Percentiles rank a stretch among this genome's conserved stretches.
Conservation (phyloP, 2,888 invertebrate genomes). For the Germaria angustata region DNA sequence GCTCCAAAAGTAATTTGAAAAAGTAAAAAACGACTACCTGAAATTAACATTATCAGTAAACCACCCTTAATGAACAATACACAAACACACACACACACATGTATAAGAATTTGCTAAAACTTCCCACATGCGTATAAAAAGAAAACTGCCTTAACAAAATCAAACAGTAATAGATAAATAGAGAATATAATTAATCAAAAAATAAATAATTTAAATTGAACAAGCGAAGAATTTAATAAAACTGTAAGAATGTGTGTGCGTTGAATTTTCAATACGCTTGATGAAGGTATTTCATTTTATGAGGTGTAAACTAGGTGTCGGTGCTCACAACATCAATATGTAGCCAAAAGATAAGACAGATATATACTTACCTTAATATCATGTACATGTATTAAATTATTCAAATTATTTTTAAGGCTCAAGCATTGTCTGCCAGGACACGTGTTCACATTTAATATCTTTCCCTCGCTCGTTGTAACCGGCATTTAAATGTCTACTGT, state of each 20-base stretch:
- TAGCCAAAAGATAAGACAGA: not conserved
- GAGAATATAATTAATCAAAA: not conserved
- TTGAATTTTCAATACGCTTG: not conserved
- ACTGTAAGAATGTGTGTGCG: not conserved
- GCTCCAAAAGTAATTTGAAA: constrained; percentile 1
- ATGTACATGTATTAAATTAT: not conserved
- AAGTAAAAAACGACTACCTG: not conserved
- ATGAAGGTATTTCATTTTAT: constrained; percentile 53
- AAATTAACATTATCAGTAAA: not conserved
- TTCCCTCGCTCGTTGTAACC: no score
- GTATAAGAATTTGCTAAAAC: no score
- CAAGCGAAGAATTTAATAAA: not conserved
- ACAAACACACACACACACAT: not conserved
- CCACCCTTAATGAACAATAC: constrained; percentile 22
- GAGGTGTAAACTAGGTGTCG: constrained; percentile 72
- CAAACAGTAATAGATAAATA: not conserved
- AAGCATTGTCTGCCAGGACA: no score
- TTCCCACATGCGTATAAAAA: not conserved
- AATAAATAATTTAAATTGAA: not conserved
- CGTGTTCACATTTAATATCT: constrained; percentile 48
- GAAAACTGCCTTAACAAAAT: not conserved
- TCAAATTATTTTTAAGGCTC: not conserved
- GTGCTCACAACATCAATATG: constrained; percentile 13
- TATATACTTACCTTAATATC: no score
- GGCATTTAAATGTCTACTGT: not conserved